These are phyloP conservation scores for Periophthalmus modestus DNA, from an alignment of 2,113 vertebrate species.

Conservation along the genomic window DNA sequence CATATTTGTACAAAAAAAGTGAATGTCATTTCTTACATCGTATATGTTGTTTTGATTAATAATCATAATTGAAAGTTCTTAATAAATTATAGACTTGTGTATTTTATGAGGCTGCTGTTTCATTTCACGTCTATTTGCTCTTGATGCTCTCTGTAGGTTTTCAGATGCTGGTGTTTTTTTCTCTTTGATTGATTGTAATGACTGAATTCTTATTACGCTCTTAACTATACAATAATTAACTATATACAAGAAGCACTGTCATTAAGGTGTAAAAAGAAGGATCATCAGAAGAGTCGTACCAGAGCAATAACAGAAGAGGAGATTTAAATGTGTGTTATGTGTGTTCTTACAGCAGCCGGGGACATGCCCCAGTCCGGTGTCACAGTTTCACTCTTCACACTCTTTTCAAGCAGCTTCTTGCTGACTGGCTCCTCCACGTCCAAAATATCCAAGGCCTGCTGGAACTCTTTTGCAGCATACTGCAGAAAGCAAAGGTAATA, in stretches of 20 bases:
- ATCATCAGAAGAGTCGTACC: too few relatives aligned
- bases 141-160: too few relatives aligned
- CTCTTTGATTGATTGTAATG: too few relatives aligned
- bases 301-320: neutral
- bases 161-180: too few relatives aligned
- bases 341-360: constrained; percentile 90
- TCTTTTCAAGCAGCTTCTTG: constrained; percentile 88
- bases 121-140: too few relatives aligned
- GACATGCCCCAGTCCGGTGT: constrained; percentile 93
- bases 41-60: neutral
- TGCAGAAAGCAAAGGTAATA: constrained; percentile 43
- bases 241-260: too few relatives aligned
- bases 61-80: too few relatives aligned
- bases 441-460: constrained; percentile 96
- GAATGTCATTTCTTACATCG: neutral
- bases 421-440: constrained; percentile 93
- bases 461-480: constrained; percentile 98
- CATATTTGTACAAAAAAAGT: neutral
- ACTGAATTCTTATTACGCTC: too few relatives aligned
- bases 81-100: too few relatives aligned
- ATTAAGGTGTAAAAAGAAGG: too few relatives aligned
- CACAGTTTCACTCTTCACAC: constrained; percentile 84
- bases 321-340: neutral
- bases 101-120: too few relatives aligned
- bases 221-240: neutral